A percentile compares a stretch with the other conserved stretches of the same genome.
Conservation (phyloP, 2,888 invertebrate species). For the Mesorhabditis belari region DNA sequence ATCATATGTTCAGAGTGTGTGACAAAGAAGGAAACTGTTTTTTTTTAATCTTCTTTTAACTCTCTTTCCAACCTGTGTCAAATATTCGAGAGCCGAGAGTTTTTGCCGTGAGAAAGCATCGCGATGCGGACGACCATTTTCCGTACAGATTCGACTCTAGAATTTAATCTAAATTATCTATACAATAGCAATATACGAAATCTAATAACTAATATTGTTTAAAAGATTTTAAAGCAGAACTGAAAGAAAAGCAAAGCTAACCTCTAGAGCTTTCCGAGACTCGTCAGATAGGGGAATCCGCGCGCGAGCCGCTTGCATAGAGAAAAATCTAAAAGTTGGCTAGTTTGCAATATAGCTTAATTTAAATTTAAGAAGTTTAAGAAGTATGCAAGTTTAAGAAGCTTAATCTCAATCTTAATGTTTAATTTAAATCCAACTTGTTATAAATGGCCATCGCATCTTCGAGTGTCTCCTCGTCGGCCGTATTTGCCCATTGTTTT, state of each 20-base stretch:
- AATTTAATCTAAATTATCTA: neutral
- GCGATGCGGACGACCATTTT: constrained; percentile 25
- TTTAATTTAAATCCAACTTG: constrained; percentile 60
- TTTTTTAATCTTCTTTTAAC: too few species aligned
- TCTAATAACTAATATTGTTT: too few species aligned
- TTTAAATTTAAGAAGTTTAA: neutral
- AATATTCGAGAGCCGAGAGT: constrained; percentile 1
- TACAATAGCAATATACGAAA: too few species aligned
- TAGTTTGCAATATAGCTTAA: neutral
- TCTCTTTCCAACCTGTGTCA: neutral
- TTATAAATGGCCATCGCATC: constrained; percentile 94
- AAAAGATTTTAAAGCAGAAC: too few species aligned
- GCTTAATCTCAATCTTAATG: neutral
- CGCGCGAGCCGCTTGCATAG: constrained; percentile 18
- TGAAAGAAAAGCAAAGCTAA: too few species aligned
- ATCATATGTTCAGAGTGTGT: too few species aligned
- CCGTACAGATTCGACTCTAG: constrained; percentile 61
- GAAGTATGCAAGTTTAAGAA: neutral
- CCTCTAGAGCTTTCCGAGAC: neutral
- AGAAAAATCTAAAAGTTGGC: constrained; percentile 14
- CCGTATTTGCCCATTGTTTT: constrained; percentile 58
- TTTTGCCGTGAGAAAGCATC: constrained; percentile 17
- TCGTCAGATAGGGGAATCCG: neutral
- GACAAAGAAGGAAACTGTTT: too few species aligned
- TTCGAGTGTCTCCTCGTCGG: constrained; percentile 63